Conservation (phyloP, 1,140 invertebrate genomes). For the Carcinoscorpius rotundicauda region DNA sequence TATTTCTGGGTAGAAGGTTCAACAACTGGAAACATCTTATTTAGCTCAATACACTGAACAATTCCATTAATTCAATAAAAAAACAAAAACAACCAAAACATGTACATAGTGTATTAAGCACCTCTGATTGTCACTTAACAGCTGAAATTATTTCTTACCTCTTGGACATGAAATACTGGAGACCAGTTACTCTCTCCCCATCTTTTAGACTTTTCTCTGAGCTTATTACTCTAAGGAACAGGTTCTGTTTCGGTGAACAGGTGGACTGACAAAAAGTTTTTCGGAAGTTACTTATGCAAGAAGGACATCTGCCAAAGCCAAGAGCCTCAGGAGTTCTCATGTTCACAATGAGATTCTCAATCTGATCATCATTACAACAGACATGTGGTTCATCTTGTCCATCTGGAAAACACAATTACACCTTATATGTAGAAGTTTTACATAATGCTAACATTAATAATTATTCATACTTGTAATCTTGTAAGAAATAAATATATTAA, state of each 20-base stretch:
- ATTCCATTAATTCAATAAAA: too few relatives aligned
- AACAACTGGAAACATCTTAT: too few relatives aligned
- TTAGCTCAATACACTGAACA: too few relatives aligned
- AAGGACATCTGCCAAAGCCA: conserved; percentile 22
- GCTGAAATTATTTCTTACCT: background rate
- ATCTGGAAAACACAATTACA: background rate
- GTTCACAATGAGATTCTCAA: background rate
- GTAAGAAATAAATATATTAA: too few relatives aligned
- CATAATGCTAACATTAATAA: background rate
- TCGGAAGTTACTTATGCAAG: conserved; percentile 23
- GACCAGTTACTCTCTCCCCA: conserved; percentile 4
- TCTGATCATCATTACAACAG: background rate
- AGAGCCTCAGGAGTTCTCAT: background rate
- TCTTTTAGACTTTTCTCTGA: conserved; percentile 2
- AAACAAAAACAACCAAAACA: too few relatives aligned
- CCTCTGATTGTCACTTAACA: background rate
- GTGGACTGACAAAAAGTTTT: conserved; percentile 22
- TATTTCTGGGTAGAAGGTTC: too few relatives aligned
- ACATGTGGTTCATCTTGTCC: background rate
- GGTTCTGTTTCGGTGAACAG: conserved; percentile 22
- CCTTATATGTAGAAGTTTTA: background rate
- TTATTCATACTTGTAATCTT: too few relatives aligned
- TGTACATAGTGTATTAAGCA: background rate
- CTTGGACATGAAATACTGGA: background rate
- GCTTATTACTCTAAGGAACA: conserved; percentile 17